phyloP scores from a whole-genome alignment of 2,888 invertebrate genomes.

The Tridacna crocea region DNA sequence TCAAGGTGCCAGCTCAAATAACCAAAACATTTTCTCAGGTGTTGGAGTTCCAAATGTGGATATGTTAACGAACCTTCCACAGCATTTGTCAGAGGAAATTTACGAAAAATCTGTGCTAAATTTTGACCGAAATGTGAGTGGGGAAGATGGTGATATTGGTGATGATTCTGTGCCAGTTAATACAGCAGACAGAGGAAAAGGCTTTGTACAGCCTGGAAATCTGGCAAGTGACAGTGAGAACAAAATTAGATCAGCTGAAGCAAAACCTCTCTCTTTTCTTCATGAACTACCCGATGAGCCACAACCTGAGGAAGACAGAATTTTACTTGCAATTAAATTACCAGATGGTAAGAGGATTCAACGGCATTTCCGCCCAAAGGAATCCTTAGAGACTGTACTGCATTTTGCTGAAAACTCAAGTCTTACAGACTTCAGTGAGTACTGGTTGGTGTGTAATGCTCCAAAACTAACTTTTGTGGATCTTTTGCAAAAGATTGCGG shows the following conservation, averaged over 20 bases:
- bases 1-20: constrained; percentile 47
- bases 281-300: constrained; percentile 69
- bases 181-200: background rate
- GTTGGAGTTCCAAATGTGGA: constrained; percentile 47
- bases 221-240: constrained; percentile 7
- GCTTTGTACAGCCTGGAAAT: constrained; percentile 7
- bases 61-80: constrained; percentile 50
- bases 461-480: constrained; percentile 66
- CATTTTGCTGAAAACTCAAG: constrained; percentile 70
- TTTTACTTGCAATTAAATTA: constrained; percentile 70
- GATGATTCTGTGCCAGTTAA: background rate
- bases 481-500: constrained; percentile 52
- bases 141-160: background rate
- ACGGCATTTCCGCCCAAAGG: constrained; percentile 65
- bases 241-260: constrained; percentile 12
- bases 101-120: constrained; percentile 44
- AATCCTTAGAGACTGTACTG: constrained; percentile 61
- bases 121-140: constrained; percentile 31
- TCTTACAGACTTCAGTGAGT: constrained; percentile 60
- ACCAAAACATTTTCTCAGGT: constrained; percentile 11
- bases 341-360: constrained; percentile 72
- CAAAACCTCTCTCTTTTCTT: constrained; percentile 36
- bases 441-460: constrained; percentile 67
- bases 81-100: constrained; percentile 58
- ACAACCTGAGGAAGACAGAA: constrained; percentile 49